Percentiles rank a stretch among this genome's conserved stretches.
Conservation (phyloP, 2,113 vertebrate genomes). For the Notarius lentiginosus region DNA sequence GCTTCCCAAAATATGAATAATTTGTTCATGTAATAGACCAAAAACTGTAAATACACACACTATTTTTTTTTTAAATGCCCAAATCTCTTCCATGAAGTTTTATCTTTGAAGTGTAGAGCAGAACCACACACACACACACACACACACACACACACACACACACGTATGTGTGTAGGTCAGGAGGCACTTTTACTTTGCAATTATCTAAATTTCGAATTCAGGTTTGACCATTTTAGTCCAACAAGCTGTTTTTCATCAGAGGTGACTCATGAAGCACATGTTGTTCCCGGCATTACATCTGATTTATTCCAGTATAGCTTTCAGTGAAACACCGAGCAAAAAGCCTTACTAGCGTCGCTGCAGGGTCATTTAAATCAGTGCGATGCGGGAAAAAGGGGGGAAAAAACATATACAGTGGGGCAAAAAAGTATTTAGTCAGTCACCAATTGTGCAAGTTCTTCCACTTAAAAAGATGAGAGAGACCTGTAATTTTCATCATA, state of each 20-base stretch:
- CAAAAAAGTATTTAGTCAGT: no score
- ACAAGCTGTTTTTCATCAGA: slow-evolving; percentile 10
- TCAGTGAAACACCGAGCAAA: neutral
- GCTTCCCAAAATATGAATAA: no score
- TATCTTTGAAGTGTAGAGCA: neutral
- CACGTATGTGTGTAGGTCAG: neutral
- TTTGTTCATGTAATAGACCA: neutral
- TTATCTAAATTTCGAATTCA: neutral
- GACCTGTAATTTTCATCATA: no score
- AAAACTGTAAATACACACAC: neutral
- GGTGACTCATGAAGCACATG: slow-evolving; percentile 1
- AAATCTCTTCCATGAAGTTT: neutral
- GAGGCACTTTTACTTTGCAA: neutral
- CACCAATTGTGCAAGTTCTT: no score
- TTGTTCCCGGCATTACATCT: neutral
- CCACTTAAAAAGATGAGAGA: no score
- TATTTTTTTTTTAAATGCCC: neutral
- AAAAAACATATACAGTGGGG: no score
- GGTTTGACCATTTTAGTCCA: neutral
- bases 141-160: neutral
- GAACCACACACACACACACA: neutral
- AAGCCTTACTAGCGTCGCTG: slow-evolving; percentile 7
- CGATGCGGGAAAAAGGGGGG: neutral
- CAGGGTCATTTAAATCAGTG: slow-evolving; percentile 21
- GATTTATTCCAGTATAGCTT: neutral